A percentile compares a stretch with the other conserved stretches of the same genome.
These are phyloP conservation scores for Anser cygnoides DNA, from an alignment of 2,113 vertebrate genomes.

Conservation along the genomic window DNA sequence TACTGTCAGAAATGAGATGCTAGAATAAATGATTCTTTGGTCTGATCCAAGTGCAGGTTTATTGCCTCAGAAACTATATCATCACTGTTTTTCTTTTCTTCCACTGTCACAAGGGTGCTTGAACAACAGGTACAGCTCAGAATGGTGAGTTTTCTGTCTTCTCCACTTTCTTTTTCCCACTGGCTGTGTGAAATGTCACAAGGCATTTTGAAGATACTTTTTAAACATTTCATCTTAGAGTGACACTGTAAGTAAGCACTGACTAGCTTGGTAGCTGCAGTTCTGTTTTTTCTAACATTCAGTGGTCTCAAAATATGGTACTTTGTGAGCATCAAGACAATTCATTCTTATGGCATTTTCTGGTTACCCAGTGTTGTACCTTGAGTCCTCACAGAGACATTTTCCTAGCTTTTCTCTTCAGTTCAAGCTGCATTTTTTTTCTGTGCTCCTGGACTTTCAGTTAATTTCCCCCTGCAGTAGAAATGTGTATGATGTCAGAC, in stretches of 20 bases:
- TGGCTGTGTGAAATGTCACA: neutral
- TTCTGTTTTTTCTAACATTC: neutral
- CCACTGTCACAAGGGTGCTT: neutral
- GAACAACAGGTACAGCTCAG: neutral
- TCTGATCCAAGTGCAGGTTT: neutral
- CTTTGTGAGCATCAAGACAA: neutral
- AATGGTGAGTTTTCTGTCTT: neutral
- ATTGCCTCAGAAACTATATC: neutral
- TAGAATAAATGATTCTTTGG: neutral
- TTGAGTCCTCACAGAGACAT: neutral
- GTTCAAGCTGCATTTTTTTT: neutral
- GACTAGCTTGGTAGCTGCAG: neutral
- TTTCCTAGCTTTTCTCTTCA: neutral
- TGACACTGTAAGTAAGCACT: neutral
- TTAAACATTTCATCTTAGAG: neutral
- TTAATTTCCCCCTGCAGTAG: neutral
- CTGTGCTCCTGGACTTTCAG: constrained; percentile 1
- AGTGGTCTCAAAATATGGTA: neutral
- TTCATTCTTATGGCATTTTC: constrained; percentile 9
- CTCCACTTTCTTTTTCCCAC: neutral
- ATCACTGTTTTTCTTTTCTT: neutral
- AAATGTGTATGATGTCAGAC: neutral
- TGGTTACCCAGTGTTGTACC: neutral
- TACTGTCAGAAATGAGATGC: neutral
- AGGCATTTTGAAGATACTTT: neutral